These are phyloP conservation scores for Scrobipalpa costella DNA, from an alignment of 2,888 invertebrate genomes.

Conservation along the genomic window DNA sequence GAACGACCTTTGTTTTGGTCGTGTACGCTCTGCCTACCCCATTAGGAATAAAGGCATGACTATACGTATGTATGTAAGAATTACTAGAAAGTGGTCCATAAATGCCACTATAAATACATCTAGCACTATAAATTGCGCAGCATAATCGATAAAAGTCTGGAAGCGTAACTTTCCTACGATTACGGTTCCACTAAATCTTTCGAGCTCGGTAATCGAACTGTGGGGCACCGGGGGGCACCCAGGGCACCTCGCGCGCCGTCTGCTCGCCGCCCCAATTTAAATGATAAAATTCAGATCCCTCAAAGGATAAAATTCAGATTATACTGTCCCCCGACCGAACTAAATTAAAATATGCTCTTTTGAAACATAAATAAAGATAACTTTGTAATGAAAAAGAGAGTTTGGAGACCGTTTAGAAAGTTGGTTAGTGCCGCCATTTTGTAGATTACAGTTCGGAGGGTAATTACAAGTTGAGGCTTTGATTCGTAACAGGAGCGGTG, in stretches of 20 bases:
- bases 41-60: too few species aligned
- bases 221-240: slow-evolving; percentile 50
- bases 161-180: slow-evolving; percentile 1
- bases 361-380: slow-evolving; percentile 25
- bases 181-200: too few species aligned
- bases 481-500: too few species aligned
- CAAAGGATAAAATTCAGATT: slow-evolving; percentile 71
- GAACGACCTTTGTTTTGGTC: too few species aligned
- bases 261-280: slow-evolving; percentile 63
- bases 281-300: slow-evolving; percentile 74
- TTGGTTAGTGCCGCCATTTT: too few species aligned
- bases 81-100: too few species aligned
- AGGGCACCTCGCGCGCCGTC: slow-evolving; percentile 37
- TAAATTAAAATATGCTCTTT: slow-evolving; percentile 51
- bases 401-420: background rate
- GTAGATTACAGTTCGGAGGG: too few species aligned
- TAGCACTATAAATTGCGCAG: background rate
- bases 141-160: background rate
- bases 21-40: too few species aligned
- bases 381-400: slow-evolving; percentile 8
- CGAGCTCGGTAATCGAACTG: too few species aligned
- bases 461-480: too few species aligned
- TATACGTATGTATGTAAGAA: too few species aligned
- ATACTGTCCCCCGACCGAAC: slow-evolving; percentile 46
- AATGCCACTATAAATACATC: background rate